A percentile compares a stretch with the other conserved stretches of the same genome.
These are phyloP conservation scores for Boulengeromyrus knoepffleri DNA, from an alignment of 2,113 vertebrate genomes.

Conservation along the genomic window DNA sequence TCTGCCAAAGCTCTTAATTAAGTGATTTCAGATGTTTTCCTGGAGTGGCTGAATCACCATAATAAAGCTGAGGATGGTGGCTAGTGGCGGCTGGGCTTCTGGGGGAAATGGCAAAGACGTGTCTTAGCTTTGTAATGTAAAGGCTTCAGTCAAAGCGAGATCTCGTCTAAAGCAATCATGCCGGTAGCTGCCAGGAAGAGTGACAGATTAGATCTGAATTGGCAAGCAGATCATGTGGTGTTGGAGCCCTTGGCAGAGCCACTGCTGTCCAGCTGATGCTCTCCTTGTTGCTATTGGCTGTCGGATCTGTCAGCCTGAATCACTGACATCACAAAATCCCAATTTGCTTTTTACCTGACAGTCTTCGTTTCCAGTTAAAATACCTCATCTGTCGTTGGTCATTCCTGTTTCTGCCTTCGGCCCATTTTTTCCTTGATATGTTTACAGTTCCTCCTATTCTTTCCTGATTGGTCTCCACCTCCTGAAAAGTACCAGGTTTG, in stretches of 20 bases:
- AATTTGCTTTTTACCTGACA: neutral
- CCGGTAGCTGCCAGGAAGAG: conserved; percentile 36
- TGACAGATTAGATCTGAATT: conserved; percentile 50
- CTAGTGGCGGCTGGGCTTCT: conserved; percentile 33
- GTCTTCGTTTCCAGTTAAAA: neutral
- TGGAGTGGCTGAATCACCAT: conserved; percentile 22
- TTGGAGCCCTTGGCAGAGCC: neutral
- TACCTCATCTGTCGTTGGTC: neutral
- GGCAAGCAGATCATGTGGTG: conserved; percentile 41
- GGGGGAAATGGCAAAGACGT: conserved; percentile 26
- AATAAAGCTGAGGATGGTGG: conserved; percentile 25
- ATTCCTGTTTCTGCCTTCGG: neutral
- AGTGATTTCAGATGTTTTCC: conserved; percentile 19
- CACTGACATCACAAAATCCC: neutral
- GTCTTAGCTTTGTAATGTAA: conserved; percentile 43
- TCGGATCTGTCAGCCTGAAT: neutral
- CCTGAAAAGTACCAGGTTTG: neutral
- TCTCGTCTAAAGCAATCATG: conserved; percentile 34
- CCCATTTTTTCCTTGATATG: neutral
- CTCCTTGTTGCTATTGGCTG: neutral
- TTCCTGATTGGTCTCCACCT: neutral
- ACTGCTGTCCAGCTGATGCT: neutral
- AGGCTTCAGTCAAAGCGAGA: neutral
- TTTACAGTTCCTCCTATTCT: neutral
- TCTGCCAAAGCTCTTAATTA: neutral